Base-by-base conservation (phyloP, 2,113 vertebrate genomes). In the Raja brachyura region DNA sequence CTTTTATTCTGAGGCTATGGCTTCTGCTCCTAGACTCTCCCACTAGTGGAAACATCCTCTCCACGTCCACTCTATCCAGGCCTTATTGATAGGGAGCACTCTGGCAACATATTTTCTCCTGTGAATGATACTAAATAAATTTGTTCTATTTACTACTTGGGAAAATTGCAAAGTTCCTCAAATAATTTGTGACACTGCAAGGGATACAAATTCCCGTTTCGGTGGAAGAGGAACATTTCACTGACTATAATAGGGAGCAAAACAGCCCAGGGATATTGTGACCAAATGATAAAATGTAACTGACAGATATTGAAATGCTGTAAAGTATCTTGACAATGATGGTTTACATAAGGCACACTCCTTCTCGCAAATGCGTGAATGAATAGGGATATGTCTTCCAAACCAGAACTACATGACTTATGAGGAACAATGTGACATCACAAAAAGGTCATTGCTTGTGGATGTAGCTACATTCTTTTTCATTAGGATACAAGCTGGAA, bases 381-480 rank as follows among this genome's bases (percentile, higher is more conserved):
- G 66, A 73, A 92, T 90, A 6, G 10, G 20, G 39, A 73, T 28
- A 14, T 48, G 90, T 11, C 90, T 74, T 28, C 90, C 90, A 92
- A 70, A 74, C 20, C 66, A 25, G 66, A 92, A 73, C 66, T 18
- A 39, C 68, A 54, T 70, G 68, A 74, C 66, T 54, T 39, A 28
- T 22, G 66, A 92, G 90, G 90, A 73, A 73, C 90, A 92, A 70
- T 25, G 90, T 54, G 90, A 92, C 90, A 92, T 92, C 68, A 25
- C 90, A 92, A 54, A 92, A 74, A 25, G 33, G 68, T 92, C 66
- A 73, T 20, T 39, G 31, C 14, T 54, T 92, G 90, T 92, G 90
- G 66, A 39, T 48, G 28, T 54, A 20, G n/a, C 33, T 68, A 73
- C 66, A 48, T 92, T 74, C 20, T 92, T 73, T 9, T 63, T n/a